phyloP scores from a whole-genome alignment of 2,797 vertebrate species.

The Neopelma chrysocephalum region DNA sequence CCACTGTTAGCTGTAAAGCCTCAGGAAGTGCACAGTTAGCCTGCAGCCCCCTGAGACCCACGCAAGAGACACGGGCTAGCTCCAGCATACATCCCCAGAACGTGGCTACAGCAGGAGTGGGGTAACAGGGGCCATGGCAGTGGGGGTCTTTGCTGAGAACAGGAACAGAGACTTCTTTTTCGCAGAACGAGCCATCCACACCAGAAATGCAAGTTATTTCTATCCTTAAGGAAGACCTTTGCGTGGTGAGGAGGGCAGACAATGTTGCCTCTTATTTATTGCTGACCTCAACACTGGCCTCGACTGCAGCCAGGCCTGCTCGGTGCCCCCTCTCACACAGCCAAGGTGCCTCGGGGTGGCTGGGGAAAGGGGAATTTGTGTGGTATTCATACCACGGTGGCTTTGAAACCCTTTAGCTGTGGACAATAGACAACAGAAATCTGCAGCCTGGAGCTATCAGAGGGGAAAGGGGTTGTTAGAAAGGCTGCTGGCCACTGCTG shows the following conservation, averaged over 20 bases:
- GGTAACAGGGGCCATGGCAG: background rate
- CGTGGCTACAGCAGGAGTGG: background rate
- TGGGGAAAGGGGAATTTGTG: slow-evolving; percentile 67
- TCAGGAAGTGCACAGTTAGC: background rate
- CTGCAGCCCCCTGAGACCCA: background rate
- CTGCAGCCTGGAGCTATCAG: slow-evolving; percentile 68
- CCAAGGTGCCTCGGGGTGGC: slow-evolving; percentile 79
- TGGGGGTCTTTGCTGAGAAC: slow-evolving; percentile 5
- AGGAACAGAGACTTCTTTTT: slow-evolving; percentile 77
- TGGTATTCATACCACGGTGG: slow-evolving; percentile 72
- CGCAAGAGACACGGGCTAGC: background rate
- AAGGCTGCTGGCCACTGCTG: background rate
- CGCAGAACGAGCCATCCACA: slow-evolving; percentile 52
- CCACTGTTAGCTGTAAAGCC: background rate
- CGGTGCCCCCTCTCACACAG: slow-evolving; percentile 66
- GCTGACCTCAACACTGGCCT: slow-evolving; percentile 78
- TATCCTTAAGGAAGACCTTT: slow-evolving; percentile 76
- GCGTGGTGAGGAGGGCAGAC: slow-evolving; percentile 65
- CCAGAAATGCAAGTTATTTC: slow-evolving; percentile 82
- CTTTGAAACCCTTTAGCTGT: slow-evolving; percentile 67
- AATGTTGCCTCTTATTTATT: slow-evolving; percentile 79
- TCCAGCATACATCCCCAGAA: background rate
- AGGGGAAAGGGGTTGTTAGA: slow-evolving; percentile 6
- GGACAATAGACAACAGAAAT: slow-evolving; percentile 78
- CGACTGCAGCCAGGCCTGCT: slow-evolving; percentile 60